Evolutionary conservation across 2,797 vertebrate genomes (phyloP).

Genomic region (Lagodon rhomboides): DNA sequence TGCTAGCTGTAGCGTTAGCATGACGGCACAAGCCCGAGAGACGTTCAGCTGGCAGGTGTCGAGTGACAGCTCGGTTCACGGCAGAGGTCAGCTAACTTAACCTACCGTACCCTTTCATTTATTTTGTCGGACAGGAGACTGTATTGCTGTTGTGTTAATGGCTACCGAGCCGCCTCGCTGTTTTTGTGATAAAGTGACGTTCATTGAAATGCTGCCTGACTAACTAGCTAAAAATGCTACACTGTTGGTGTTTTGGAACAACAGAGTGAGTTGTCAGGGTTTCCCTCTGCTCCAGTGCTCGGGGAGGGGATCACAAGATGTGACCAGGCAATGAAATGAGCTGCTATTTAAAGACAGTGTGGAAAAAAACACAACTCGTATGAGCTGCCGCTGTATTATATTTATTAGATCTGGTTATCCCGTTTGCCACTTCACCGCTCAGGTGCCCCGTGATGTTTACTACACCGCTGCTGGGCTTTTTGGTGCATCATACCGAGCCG

Average conservation of each 20-base stretch:
- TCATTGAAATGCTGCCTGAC: background rate
- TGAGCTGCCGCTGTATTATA: background rate
- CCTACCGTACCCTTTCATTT: background rate
- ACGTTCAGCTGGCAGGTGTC: constrained; percentile 20
- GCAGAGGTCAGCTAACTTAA: constrained; percentile 37
- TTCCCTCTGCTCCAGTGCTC: constrained; percentile 2
- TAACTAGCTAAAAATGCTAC: no score
- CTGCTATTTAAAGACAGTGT: constrained; percentile 56
- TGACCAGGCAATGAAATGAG: constrained; percentile 28
- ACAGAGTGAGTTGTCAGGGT: background rate
- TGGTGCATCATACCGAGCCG: constrained; percentile 48
- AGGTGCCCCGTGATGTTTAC: constrained; percentile 40
- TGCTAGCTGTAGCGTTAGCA: constrained; percentile 59
- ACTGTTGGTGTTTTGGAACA: background rate
- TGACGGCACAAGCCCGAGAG: constrained; percentile 15
- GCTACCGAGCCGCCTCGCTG: background rate
- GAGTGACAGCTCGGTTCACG: constrained; percentile 21
- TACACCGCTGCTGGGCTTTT: constrained; percentile 19
- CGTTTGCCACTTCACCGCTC: background rate
- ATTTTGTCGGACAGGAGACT: background rate
- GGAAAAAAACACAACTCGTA: background rate
- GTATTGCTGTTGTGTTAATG: background rate
- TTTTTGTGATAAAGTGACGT: background rate
- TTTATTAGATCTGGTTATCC: background rate
- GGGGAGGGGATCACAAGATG: constrained; percentile 19